phyloP scores from a whole-genome alignment of 1,140 invertebrate genomes.

The Drosophila pseudoananassae region DNA sequence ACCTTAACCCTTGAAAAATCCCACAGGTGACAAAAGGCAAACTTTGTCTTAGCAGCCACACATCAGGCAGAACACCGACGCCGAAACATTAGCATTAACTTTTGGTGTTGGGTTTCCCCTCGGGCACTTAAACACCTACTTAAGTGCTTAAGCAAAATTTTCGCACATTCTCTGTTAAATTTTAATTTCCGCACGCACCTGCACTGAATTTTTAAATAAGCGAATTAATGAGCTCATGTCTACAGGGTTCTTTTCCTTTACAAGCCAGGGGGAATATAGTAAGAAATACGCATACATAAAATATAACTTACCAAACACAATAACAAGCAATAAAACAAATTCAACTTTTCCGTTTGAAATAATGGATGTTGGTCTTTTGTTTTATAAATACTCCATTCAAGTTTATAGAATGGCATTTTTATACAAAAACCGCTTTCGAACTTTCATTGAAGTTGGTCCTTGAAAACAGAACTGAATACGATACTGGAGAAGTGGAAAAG shows the following conservation, averaged over 20 bases:
- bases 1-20: constrained; percentile 13
- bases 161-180: constrained; percentile 13
- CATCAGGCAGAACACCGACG: constrained; percentile 24
- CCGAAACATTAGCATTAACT: constrained; percentile 35
- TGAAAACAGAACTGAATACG: not conserved
- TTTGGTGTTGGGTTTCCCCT: constrained; percentile 32
- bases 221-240: not conserved
- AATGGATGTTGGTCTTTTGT: not conserved
- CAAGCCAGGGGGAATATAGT: not conserved
- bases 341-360: not conserved
- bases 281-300: not conserved
- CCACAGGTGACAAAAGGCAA: constrained; percentile 52
- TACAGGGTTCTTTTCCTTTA: not conserved
- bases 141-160: constrained; percentile 39
- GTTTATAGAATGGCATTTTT: not conserved
- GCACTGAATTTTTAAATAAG: constrained; percentile 6
- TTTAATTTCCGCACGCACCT: constrained; percentile 20
- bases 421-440: not conserved
- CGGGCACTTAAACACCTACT: constrained; percentile 43
- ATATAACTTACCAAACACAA: not conserved
- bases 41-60: constrained; percentile 44
- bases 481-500: not conserved
- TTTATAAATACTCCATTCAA: not conserved
- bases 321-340: not conserved
- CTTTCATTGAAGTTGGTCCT: not conserved